Conservation (phyloP, 2,113 vertebrate species). For the Spheniscus mendiculus region DNA sequence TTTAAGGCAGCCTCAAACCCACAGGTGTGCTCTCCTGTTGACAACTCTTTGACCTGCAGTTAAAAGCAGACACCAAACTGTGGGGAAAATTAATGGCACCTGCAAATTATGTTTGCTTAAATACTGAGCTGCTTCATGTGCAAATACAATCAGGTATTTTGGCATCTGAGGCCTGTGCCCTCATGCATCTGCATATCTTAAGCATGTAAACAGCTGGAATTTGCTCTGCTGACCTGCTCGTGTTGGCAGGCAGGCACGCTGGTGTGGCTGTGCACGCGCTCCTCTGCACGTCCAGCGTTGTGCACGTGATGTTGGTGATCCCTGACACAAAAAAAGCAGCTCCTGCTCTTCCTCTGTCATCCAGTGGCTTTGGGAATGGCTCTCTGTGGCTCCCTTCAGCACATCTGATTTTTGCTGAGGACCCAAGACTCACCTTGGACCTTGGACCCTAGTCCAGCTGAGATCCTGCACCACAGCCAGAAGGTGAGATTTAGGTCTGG, state of each 20-base stretch:
- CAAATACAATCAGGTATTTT: conserved; percentile 11
- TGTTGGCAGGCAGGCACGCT: not conserved
- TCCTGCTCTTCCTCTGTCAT: not conserved
- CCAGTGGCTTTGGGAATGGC: not conserved
- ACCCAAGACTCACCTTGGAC: not conserved
- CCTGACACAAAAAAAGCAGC: not conserved
- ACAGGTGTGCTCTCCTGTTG: not conserved
- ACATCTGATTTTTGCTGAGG: not conserved
- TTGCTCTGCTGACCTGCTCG: not conserved
- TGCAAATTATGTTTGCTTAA: not conserved
- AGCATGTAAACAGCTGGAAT: not conserved
- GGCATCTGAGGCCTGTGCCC: not conserved
- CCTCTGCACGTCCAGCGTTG: accelerated
- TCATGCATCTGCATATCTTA: not conserved
- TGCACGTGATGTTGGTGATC: not conserved
- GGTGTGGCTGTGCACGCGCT: not conserved
- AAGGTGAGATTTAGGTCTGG: not conserved
- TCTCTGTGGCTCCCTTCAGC: not conserved
- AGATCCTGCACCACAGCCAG: not conserved
- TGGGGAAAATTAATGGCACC: conserved; percentile 24
- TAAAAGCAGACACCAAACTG: conserved; percentile 25
- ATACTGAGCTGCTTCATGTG: conserved; percentile 28
- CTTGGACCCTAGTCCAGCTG: accelerated
- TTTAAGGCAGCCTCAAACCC: not conserved
- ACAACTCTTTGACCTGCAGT: not conserved